Evolutionary conservation across 2,113 vertebrate genomes (phyloP), one percentile per base, ranked within the genome.

Genomic region (Hemiscyllium ocellatum): DNA sequence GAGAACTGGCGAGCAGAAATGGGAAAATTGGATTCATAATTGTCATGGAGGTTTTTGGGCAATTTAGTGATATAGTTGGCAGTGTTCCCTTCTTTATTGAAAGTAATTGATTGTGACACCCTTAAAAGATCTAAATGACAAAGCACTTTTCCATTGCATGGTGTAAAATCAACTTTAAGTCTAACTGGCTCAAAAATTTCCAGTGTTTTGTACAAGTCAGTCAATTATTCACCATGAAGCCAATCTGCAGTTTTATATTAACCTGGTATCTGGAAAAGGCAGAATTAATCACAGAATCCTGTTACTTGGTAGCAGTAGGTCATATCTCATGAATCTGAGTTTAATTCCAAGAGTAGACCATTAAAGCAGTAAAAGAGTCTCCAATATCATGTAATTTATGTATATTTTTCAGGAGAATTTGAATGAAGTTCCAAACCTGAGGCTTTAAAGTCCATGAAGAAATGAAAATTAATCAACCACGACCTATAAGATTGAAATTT

Each of bases 311-410:
- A 37, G 29, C 56, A 91, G 37, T 91, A 66, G 61, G 89, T 91
- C 89, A 90, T 90, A 91, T 91, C 17, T 91, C 61, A 91, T 91
- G 89, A 91, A 91, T 91, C 89, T 91, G 89, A 91, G 33, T 37
- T 61, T 7, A 91, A 91, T 66, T 91, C 61, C 33, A 10, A 37
- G 5, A 91, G 26, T 29, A 90, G 56, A 56, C 61, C 15, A 65
- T 91, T 65, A 91, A 66, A 20, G 65, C 66, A 37, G 89, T 37
- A 91, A 91, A 91, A 66, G 61, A 66, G n/a, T 33, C 22, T 37
- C 66, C 61, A n/a, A 66, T 83, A 91, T n/a, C 33, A 91, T 66
- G 7, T 91, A 66, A 91, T 22, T 91, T 66, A 66, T 91, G 89
- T 91, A 17, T 66, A 66, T 66, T 91, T 90, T 91, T 91, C 89